phyloP scores from a whole-genome alignment of 2,888 invertebrate species.

The Leucozona laternaria region DNA sequence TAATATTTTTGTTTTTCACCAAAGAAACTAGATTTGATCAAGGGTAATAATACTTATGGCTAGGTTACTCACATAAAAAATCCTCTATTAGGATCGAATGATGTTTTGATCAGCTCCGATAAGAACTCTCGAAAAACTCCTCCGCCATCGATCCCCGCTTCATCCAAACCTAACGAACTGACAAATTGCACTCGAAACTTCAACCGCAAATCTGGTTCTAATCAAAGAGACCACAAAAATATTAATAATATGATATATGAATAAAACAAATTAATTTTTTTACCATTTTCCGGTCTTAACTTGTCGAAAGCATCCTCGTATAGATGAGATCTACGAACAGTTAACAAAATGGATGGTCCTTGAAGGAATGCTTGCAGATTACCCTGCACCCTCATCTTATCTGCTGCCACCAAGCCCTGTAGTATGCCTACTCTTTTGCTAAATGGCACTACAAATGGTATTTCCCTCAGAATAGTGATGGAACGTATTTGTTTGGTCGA shows the following conservation, averaged over 20 bases:
- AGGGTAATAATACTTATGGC: neutral
- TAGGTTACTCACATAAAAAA: slow-evolving; percentile 88
- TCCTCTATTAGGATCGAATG: slow-evolving; percentile 98
- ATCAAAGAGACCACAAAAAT: slow-evolving; percentile 65
- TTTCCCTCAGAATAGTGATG: slow-evolving; percentile 93
- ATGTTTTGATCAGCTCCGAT: slow-evolving; percentile 95
- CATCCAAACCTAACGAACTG: slow-evolving; percentile 95
- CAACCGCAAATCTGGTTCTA: slow-evolving; percentile 93
- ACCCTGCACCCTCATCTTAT: slow-evolving; percentile 87
- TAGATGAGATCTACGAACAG: slow-evolving; percentile 94
- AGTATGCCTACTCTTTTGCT: slow-evolving; percentile 94
- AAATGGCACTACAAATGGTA: slow-evolving; percentile 97
- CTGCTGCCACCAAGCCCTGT: slow-evolving; percentile 87
- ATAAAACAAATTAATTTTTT: slow-evolving; percentile 69
- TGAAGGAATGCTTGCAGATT: slow-evolving; percentile 89
- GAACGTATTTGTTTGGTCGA: slow-evolving; percentile 95
- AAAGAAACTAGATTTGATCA: neutral
- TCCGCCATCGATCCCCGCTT: slow-evolving; percentile 99
- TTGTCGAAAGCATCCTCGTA: slow-evolving; percentile 99
- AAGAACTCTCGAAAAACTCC: slow-evolving; percentile 98
- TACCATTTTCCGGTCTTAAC: slow-evolving; percentile 94
- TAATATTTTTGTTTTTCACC: neutral
- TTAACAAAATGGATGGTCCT: slow-evolving; percentile 90
- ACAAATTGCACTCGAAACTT: slow-evolving; percentile 95
- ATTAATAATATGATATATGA: neutral